These are phyloP conservation scores for Lepidurus arcticus DNA, from an alignment of 1,140 invertebrate genomes.

Conservation along the genomic window DNA sequence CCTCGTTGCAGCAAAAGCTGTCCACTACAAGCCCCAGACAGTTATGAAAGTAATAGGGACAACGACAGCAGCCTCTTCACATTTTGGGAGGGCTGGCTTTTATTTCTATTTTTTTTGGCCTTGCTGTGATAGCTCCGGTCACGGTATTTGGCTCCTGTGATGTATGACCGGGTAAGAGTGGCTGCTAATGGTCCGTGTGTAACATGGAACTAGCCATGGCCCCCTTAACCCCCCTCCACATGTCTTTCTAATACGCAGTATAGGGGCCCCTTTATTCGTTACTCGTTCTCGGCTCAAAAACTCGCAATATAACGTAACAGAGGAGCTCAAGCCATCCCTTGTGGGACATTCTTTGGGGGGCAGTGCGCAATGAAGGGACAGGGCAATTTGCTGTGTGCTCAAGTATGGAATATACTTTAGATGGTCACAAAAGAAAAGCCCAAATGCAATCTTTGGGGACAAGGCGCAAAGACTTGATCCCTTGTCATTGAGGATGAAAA, in stretches of 20 bases:
- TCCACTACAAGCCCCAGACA: background rate
- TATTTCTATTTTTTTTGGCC: background rate
- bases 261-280: too few species aligned
- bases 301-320: background rate
- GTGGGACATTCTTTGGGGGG: background rate
- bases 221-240: too few species aligned
- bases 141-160: conserved; percentile 18
- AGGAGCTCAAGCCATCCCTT: background rate
- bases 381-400: conserved; percentile 2
- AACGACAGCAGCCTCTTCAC: background rate
- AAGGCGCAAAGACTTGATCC: background rate
- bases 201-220: too few species aligned
- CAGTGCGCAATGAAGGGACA: background rate
- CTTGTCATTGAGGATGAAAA: background rate
- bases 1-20: conserved; percentile 10
- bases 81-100: background rate
- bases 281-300: too few species aligned
- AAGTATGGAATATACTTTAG: background rate
- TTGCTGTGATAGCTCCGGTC: conserved; percentile 1
- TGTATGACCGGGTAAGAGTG: conserved; percentile 1
- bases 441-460: conserved; percentile 2
- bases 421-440: conserved; percentile 5
- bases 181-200: conserved; percentile 1
- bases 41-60: background rate
- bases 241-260: too few species aligned